A percentile compares a stretch with the other conserved stretches of the same genome.
Conservation (phyloP, 2,888 invertebrate species). For the Himalopsyche tibetana region DNA sequence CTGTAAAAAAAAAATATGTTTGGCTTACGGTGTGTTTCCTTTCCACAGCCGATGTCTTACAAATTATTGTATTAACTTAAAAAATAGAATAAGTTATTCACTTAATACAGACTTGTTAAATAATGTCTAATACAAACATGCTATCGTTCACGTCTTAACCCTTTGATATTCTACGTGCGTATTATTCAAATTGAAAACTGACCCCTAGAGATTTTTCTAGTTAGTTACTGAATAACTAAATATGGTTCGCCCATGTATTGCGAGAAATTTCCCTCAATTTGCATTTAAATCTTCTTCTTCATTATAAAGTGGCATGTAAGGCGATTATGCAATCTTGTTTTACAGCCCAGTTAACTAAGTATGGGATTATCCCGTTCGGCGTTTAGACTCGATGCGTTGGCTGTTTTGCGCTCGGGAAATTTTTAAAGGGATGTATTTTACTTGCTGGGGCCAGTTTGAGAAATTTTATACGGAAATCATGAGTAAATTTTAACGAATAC, state of each 20-base stretch:
- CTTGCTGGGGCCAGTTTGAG: background rate
- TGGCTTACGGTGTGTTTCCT: no score
- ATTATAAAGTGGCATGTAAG: conserved; percentile 61
- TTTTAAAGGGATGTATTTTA: conserved; percentile 36
- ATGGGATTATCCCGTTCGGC: conserved; percentile 61
- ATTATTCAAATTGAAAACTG: conserved; percentile 32
- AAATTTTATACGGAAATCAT: background rate
- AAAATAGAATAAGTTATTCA: no score
- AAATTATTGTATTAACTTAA: no score
- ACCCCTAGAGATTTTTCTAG: conserved; percentile 36
- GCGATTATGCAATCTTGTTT: conserved; percentile 66
- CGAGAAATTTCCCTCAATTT: conserved; percentile 63
- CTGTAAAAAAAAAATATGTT: no score
- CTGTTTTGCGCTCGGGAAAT: background rate
- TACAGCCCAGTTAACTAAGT: conserved; percentile 64
- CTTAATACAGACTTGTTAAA: no score
- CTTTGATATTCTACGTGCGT: background rate
- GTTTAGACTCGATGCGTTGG: conserved; percentile 27
- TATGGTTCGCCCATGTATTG: background rate
- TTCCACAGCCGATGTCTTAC: no score
- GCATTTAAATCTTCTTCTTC: conserved; percentile 63
- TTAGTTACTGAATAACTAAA: conserved; percentile 10
- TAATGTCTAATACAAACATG: no score
- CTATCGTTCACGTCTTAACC: background rate
- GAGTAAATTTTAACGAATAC: no score